Percentiles rank a stretch among this genome's conserved stretches.
phyloP scores from a whole-genome alignment of 2,113 vertebrate species.

The Solea solea region DNA sequence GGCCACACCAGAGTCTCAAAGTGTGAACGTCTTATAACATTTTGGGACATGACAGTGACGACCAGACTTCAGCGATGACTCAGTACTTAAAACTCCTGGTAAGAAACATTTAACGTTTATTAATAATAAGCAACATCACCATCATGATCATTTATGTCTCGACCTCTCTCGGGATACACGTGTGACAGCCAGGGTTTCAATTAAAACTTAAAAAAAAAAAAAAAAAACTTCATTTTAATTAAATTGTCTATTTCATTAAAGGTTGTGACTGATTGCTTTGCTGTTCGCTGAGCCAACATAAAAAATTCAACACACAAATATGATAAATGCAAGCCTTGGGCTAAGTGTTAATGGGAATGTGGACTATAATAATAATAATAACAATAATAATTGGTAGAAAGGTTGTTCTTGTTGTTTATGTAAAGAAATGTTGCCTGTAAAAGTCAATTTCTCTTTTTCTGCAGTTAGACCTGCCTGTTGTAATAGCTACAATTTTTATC shows the following conservation, averaged over 20 bases:
- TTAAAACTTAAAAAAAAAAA: background rate
- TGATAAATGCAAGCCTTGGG: background rate
- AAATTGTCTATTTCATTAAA: background rate
- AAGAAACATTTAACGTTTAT: slow-evolving; percentile 1
- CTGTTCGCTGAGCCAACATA: background rate
- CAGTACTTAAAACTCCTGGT: slow-evolving; percentile 62
- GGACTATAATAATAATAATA: background rate
- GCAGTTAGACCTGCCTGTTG: slow-evolving; percentile 70
- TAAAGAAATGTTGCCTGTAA: too few species aligned
- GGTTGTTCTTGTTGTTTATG: background rate
- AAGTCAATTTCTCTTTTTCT: background rate
- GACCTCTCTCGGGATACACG: background rate
- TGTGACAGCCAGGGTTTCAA: background rate
- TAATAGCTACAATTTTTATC: slow-evolving; percentile 72
- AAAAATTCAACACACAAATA: background rate
- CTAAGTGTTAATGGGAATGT: background rate
- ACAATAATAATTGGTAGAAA: background rate
- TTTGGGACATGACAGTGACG: background rate
- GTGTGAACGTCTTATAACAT: slow-evolving; percentile 16
- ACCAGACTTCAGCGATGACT: slow-evolving; percentile 49
- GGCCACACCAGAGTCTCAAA: slow-evolving; percentile 11
- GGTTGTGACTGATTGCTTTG: background rate
- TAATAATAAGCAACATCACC: too few species aligned
- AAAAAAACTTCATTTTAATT: background rate
- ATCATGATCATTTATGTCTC: background rate